Percentiles rank a stretch among this genome's conserved stretches.
Evolutionary conservation across 1,140 invertebrate species (phyloP).

Genomic region (Temnothorax longispinosus): DNA sequence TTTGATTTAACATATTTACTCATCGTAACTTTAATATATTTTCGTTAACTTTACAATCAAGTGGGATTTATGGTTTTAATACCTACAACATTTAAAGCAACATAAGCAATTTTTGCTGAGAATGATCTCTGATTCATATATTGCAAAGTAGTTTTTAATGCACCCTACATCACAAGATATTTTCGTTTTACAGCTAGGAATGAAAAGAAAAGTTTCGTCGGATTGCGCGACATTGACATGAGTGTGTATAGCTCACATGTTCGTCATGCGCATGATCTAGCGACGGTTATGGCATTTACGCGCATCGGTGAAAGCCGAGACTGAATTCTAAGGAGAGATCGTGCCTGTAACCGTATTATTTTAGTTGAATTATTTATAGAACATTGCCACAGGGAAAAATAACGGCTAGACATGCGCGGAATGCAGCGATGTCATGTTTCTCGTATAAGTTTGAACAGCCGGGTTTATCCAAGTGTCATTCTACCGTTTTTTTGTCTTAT

Average conservation of each 20-base stretch:
- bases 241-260: constrained; percentile 19
- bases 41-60: neutral
- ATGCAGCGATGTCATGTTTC: neutral
- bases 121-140: neutral
- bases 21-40: neutral
- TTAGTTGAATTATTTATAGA: constrained; percentile 78
- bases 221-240: neutral
- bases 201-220: neutral
- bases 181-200: neutral
- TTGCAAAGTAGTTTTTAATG: neutral
- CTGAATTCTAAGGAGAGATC: constrained; percentile 64
- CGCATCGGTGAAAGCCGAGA: constrained; percentile 50
- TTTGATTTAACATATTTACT: neutral
- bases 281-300: constrained; percentile 58
- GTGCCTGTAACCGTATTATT: constrained; percentile 68
- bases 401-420: neutral
- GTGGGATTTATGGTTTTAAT: neutral
- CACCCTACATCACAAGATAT: neutral
- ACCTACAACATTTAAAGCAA: neutral
- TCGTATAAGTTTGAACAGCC: constrained; percentile 6
- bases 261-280: constrained; percentile 3
- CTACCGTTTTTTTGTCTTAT: neutral
- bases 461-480: constrained; percentile 5
- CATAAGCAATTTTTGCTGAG: neutral
- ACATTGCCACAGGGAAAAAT: constrained; percentile 39